phyloP scores from a whole-genome alignment of 2,888 invertebrate genomes.

The Geophilus truncorum region DNA sequence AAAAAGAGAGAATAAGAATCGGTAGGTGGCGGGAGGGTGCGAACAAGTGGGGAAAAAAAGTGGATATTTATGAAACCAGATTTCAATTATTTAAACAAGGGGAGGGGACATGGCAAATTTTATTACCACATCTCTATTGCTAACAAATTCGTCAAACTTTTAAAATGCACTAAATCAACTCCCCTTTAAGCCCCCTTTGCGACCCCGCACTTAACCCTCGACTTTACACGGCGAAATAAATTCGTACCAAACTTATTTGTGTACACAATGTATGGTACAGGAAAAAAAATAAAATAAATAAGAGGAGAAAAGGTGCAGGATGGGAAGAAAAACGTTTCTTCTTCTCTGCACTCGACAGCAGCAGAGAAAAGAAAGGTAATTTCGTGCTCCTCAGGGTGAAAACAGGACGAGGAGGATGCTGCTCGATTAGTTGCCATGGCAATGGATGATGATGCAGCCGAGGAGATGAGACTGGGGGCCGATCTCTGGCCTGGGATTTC shows the following conservation, averaged over 20 bases:
- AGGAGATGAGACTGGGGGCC: not conserved
- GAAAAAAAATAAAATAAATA: too few species aligned
- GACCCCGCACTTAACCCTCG: not conserved
- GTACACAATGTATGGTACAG: not conserved
- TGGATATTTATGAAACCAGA: not conserved
- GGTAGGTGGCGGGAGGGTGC: not conserved
- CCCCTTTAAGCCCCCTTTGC: not conserved
- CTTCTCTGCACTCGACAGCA: not conserved
- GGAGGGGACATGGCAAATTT: not conserved
- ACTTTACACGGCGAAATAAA: too few species aligned
- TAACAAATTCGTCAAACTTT: not conserved
- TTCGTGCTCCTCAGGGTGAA: not conserved
- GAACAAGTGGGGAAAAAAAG: not conserved
- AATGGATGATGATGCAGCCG: not conserved
- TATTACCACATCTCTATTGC: not conserved
- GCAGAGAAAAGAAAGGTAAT: not conserved
- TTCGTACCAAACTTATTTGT: not conserved
- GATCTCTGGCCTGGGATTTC: not conserved
- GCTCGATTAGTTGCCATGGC: not conserved
- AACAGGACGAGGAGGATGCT: not conserved
- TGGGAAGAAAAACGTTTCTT: not conserved
- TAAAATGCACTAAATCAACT: not conserved
- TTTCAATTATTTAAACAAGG: not conserved
- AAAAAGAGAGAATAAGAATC: not conserved
- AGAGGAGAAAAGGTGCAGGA: not conserved